Conservation (phyloP, 2,888 invertebrate species). For the Agelastica alni region DNA sequence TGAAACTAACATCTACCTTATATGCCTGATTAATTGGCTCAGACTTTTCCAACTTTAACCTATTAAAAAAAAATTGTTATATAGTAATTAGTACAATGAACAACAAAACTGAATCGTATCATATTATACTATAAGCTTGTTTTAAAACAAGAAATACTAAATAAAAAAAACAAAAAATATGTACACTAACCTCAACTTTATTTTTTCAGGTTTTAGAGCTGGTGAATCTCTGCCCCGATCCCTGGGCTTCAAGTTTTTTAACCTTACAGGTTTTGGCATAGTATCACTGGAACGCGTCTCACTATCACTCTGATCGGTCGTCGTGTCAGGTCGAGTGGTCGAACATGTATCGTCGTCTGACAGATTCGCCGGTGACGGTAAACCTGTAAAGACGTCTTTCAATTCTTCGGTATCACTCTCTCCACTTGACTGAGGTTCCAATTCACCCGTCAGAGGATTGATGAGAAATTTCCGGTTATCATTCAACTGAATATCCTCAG, state of each 20-base stretch:
- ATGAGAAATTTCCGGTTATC: conserved; percentile 82
- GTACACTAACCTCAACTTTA: conserved; percentile 69
- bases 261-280: conserved; percentile 44
- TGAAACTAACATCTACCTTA: conserved; percentile 66
- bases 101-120: not conserved
- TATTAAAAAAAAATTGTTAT: not conserved
- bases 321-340: conserved; percentile 57
- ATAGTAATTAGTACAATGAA: too few species aligned
- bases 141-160: not conserved
- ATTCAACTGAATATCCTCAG: conserved; percentile 52
- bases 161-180: not conserved
- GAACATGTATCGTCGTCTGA: conserved; percentile 66
- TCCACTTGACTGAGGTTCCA: conserved; percentile 76
- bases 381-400: conserved; percentile 52
- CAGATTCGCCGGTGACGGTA: conserved; percentile 48
- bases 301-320: conserved; percentile 54
- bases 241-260: conserved; percentile 41
- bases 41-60: conserved; percentile 78
- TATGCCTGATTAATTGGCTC: conserved; percentile 80
- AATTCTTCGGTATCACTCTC: conserved; percentile 62
- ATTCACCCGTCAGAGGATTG: conserved; percentile 85
- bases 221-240: conserved; percentile 54
- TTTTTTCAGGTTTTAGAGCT: conserved; percentile 66
- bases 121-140: not conserved
- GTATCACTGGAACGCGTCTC: conserved; percentile 50